phyloP scores from a whole-genome alignment of 2,888 invertebrate genomes.

The Pristionchus entomophagus region DNA sequence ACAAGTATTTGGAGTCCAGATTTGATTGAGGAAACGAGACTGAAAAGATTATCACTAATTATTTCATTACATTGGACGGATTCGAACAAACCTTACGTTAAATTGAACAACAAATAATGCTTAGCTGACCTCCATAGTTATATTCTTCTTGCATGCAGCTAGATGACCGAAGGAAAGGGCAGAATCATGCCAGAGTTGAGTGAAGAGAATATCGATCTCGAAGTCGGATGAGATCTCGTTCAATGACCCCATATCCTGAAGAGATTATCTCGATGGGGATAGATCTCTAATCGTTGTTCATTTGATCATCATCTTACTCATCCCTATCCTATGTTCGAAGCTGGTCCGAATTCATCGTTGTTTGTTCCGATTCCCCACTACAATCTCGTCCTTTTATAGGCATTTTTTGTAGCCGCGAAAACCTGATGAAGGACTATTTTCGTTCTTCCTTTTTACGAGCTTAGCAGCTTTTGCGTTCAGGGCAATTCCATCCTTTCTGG shows the following conservation, averaged over 20 bases:
- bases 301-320: neutral
- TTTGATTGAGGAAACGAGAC: constrained; percentile 47
- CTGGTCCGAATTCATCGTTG: neutral
- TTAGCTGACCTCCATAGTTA: constrained; percentile 73
- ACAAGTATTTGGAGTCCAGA: constrained; percentile 76
- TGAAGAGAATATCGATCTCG: constrained; percentile 75
- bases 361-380: neutral
- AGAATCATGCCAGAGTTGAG: constrained; percentile 75
- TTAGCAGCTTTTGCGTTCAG: neutral
- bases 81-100: no score
- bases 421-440: neutral
- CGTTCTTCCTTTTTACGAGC: no score
- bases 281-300: neutral
- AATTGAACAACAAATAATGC: no score
- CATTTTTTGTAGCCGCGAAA: neutral
- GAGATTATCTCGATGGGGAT: neutral
- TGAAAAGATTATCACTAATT: constrained; percentile 2
- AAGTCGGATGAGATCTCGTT: constrained; percentile 76
- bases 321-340: neutral
- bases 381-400: neutral
- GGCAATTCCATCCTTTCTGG: neutral
- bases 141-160: constrained; percentile 67
- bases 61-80: no score
- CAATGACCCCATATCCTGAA: constrained; percentile 74
- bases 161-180: constrained; percentile 66